These are phyloP conservation scores for Pollenia labialis DNA, from an alignment of 2,888 invertebrate genomes.

Conservation along the genomic window DNA sequence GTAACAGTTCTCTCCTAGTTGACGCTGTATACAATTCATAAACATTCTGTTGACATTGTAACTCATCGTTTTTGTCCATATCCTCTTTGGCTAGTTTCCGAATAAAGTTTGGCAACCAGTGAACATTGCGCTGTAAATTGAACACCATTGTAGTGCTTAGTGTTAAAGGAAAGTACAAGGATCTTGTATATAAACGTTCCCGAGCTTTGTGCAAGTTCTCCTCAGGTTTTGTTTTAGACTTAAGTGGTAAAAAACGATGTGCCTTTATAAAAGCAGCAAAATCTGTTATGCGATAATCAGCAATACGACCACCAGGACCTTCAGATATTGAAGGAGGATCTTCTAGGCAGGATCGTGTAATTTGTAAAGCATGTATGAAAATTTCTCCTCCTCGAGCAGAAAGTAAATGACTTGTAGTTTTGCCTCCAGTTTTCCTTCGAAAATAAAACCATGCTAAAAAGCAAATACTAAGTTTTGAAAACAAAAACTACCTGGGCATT, in stretches of 20 bases:
- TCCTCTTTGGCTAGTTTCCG: constrained; percentile 92
- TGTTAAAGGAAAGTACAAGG: constrained; percentile 95
- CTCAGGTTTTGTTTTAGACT: constrained; percentile 83
- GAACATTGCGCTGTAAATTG: constrained; percentile 90
- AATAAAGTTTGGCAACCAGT: constrained; percentile 93
- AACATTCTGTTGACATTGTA: constrained; percentile 93
- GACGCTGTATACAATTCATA: constrained; percentile 92
- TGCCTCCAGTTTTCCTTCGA: constrained; percentile 89
- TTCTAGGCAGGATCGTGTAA: constrained; percentile 93
- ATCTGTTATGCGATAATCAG: constrained; percentile 94
- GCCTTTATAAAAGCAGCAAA: constrained; percentile 95
- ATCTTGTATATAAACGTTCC: constrained; percentile 89
- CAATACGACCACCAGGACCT: constrained; percentile 96
- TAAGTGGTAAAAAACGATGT: constrained; percentile 91
- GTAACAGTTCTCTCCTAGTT: constrained; percentile 92
- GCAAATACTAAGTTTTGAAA: constrained; percentile 1
- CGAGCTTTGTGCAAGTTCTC: constrained; percentile 87
- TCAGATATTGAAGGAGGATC: constrained; percentile 98
- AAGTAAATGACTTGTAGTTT: constrained; percentile 95
- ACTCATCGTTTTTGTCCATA: constrained; percentile 93
- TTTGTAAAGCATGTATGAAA: constrained; percentile 96
- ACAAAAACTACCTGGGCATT: constrained; percentile 87
- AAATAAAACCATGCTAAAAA: constrained; percentile 20
- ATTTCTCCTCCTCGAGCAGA: constrained; percentile 98
- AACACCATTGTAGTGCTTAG: constrained; percentile 95